A percentile compares a stretch with the other conserved stretches of the same genome.
Conservation (phyloP, 2,113 vertebrate genomes). For the Cochlearius cochlearius region DNA sequence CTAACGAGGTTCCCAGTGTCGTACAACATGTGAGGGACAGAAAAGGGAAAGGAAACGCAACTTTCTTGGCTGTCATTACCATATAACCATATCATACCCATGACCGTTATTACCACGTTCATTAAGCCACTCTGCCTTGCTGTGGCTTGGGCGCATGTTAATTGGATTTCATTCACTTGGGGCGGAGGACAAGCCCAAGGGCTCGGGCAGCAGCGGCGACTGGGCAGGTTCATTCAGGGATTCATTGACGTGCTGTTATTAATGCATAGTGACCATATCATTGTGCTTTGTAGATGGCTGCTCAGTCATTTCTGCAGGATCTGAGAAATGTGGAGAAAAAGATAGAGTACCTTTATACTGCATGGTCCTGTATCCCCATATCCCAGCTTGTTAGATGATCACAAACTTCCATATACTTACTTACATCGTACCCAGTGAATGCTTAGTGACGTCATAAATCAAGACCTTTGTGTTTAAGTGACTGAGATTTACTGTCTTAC, state of each 20-base stretch:
- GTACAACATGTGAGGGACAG: background rate
- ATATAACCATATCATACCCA: background rate
- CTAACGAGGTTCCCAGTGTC: background rate
- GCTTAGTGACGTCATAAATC: background rate
- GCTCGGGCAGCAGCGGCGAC: too few relatives aligned
- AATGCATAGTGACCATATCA: background rate
- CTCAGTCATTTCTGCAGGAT: background rate
- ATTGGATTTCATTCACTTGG: too few relatives aligned
- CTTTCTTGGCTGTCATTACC: background rate
- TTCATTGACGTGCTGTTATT: too few relatives aligned
- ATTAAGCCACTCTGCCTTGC: background rate
- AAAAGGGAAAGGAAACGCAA: background rate
- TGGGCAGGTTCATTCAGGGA: too few relatives aligned
- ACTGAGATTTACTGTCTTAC: background rate
- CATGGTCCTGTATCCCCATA: background rate
- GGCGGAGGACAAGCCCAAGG: too few relatives aligned
- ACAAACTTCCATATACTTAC: background rate
- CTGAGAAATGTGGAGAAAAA: background rate
- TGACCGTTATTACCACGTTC: background rate
- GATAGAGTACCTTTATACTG: background rate
- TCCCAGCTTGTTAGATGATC: background rate
- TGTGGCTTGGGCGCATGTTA: too few relatives aligned
- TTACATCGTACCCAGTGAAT: background rate
- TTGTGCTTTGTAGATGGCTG: background rate
- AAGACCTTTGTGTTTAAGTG: background rate